Base-by-base conservation (phyloP, 1,140 invertebrate genomes). In the Anastatus disparis region DNA sequence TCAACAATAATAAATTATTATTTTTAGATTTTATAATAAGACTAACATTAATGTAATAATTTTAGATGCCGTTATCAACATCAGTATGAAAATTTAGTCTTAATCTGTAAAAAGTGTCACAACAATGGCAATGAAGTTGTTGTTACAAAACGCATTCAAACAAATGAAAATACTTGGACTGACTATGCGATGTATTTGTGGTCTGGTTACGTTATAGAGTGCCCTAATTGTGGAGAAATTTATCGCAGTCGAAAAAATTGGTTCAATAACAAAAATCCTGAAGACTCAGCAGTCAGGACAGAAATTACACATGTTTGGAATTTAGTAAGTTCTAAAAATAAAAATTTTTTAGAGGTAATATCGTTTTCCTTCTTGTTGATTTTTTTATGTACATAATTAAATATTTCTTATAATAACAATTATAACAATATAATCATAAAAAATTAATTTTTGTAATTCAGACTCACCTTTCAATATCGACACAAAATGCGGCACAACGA, bases 231-330 rank as follows among this genome's bases (percentile, higher is more conserved):
- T 86, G 94, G 94, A 2, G 90, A 95, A 74, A 94, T 95, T 70
- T 95, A 93, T 80, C 86, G 92, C 50, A 93, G 92, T 79, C 87
- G 93, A 10, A 91, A 95, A 77, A 92, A 93, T 79, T 96, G 94
- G 94, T 95, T 92, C 82, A 93, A 94, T 1, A 95, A 96, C 80
- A 90, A 91, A 75, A 88, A 90, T 75, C 91, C 93, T 1, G 92
- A 94, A 79, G 89, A 91, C 55, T 82, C 85, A 13, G 89, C 89
- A 10, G 91, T 93, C 9, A 83, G 89, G 65, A 89, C 88, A 6
- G 92, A 94, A 83, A 90, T 93, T 13, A 88, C 89, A 40, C 94
- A 95, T 77, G 90, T 95, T n/a, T 95, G 93, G 93, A 91, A 90
- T 71, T 89, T 89, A 81, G 92, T 93, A 87, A 82, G 83, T 87